Base-by-base conservation (phyloP, 92 coral and sea anemone species). In the Desmophyllum pertusum region DNA sequence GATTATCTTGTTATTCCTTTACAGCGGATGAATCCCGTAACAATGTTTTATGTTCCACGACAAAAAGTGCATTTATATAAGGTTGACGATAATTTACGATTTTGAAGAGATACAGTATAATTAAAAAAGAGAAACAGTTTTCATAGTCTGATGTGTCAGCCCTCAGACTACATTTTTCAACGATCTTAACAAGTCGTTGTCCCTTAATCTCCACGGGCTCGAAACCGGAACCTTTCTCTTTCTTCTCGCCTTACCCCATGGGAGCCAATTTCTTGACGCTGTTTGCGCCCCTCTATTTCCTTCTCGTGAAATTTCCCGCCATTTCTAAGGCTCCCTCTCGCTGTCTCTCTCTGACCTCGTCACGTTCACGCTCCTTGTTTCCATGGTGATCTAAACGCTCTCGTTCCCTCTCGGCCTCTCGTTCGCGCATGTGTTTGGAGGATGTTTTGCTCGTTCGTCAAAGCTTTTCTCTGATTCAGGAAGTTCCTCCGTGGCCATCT, bases 201-300 rank as follows among this genome's bases (percentile, higher is more conserved):
- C 15, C 39, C 57, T 66, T 79, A 72, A 18, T 85, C 73, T 37
- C 89, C 90, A 19, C 90, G 81, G 19, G 86, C 90, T 27, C 93
- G 90, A 52, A 62, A 82, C 42, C 97, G 87, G 61, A 91, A 91
- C 64, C 94, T 80, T 66, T 93, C 92, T 65, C 92, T 84, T 70
- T 93, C 87, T 33, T 88, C 89, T 78, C 89, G 74, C 19, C 84
- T 64, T 31, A 21, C 35, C 31, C 92, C 92, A 46, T 81, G 78
- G 21, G 85, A 65, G n/a, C 78, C 89, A 55, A 81, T 80, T 53
- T 76, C 69, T 73, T 87, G 77, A 35, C 93, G 94, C 79, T 93
- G 91, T 30, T 93, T 91, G 59, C 85, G 88, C 45, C 92, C 94
- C 43, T 86, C 83, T 77, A 85, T 90, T 80, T 91, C 93, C 53